phyloP scores from a whole-genome alignment of 2,113 vertebrate species.

The Eptesicus fuscus region DNA sequence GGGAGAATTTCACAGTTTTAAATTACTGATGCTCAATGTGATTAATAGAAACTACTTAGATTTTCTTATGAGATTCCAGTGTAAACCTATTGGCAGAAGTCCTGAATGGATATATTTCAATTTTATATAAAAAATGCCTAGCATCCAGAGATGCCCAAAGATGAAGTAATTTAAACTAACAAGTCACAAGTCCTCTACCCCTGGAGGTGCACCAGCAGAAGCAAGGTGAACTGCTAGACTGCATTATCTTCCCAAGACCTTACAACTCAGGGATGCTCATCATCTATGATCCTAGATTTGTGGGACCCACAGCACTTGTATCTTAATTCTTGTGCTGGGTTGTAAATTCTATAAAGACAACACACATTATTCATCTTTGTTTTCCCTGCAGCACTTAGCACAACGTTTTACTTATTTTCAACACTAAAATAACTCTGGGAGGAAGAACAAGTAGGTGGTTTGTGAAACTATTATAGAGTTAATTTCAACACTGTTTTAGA shows the following conservation, averaged over 20 bases:
- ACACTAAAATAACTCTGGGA: neutral
- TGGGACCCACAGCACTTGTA: neutral
- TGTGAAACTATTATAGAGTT: neutral
- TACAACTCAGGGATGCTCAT: neutral
- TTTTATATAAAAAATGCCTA: neutral
- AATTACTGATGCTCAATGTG: neutral
- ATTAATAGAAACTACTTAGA: neutral
- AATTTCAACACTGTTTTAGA: neutral
- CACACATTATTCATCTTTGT: neutral
- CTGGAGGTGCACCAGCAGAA: neutral
- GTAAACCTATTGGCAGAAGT: neutral
- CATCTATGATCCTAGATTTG: neutral
- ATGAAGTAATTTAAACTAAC: neutral
- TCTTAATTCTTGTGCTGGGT: neutral
- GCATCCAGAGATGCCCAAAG: neutral
- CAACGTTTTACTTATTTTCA: neutral
- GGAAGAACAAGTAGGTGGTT: neutral
- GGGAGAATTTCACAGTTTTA: neutral
- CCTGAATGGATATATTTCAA: neutral
- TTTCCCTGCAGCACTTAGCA: neutral
- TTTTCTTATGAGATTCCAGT: neutral
- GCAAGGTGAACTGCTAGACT: neutral
- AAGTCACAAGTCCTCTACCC: neutral
- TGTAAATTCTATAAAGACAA: neutral
- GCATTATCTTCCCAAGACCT: neutral